Conservation (phyloP, 2,888 invertebrate species). For the Drosophila barbarae region DNA sequence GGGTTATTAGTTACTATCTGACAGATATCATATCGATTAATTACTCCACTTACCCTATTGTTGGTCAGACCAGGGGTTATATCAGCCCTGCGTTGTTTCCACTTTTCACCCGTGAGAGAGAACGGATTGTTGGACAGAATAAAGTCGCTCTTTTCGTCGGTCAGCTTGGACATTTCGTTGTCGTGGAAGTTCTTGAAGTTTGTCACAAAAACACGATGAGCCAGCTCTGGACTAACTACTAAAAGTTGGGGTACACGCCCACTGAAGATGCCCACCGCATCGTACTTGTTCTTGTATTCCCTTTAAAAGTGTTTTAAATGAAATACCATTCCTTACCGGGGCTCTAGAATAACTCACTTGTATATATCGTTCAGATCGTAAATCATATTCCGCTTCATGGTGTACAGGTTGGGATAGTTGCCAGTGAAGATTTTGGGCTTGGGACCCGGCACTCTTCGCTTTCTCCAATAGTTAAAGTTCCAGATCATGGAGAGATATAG, state of each 20-base stretch:
- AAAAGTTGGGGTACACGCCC: conserved; percentile 76
- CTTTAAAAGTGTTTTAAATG: background rate
- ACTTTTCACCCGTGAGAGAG: conserved; percentile 79
- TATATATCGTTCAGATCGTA: conserved; percentile 79
- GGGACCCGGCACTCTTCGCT: conserved; percentile 76
- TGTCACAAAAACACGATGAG: conserved; percentile 76
- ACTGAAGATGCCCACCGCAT: conserved; percentile 79
- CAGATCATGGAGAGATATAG: conserved; percentile 69
- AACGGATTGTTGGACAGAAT: conserved; percentile 81
- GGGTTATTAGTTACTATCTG: background rate
- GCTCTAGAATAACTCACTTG: conserved; percentile 58
- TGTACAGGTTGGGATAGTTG: conserved; percentile 70
- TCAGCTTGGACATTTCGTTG: conserved; percentile 55
- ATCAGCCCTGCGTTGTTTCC: conserved; percentile 80
- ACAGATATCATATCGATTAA: background rate
- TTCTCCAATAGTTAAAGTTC: conserved; percentile 78
- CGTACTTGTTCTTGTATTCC: conserved; percentile 59
- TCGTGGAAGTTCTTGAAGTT: conserved; percentile 79
- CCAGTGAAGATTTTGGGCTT: conserved; percentile 76
- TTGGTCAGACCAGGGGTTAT: conserved; percentile 81
- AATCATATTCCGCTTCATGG: conserved; percentile 65
- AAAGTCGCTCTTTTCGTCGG: conserved; percentile 79
- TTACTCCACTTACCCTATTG: conserved; percentile 77
- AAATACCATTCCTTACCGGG: background rate
- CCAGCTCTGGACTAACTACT: conserved; percentile 76